A percentile compares a stretch with the other conserved stretches of the same genome.
Evolutionary conservation across 1,140 invertebrate species (phyloP).

Genomic region (Drosophila lacteicornis): DNA sequence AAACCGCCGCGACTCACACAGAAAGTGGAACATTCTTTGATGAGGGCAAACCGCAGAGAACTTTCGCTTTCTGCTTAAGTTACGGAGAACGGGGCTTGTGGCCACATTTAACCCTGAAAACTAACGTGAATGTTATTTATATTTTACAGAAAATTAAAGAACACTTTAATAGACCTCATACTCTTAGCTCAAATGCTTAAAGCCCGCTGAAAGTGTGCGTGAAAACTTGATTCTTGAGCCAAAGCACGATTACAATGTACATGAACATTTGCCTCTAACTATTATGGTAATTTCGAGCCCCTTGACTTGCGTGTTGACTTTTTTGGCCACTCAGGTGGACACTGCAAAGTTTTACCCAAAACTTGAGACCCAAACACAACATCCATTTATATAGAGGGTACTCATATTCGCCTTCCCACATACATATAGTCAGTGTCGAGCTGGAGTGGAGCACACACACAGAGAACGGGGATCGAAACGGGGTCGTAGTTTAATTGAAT

Average conservation of each 20-base stretch:
- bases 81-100: background rate
- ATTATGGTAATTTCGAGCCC: background rate
- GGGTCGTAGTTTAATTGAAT: conserved; percentile 54
- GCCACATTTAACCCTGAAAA: conserved; percentile 11
- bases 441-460: background rate
- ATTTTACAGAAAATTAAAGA: conserved; percentile 1
- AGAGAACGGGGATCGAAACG: conserved; percentile 10
- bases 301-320: conserved; percentile 5
- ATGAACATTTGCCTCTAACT: conserved; percentile 8
- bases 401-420: conserved; percentile 5
- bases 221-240: background rate
- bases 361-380: conserved; percentile 1
- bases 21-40: conserved; percentile 15
- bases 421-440: conserved; percentile 1
- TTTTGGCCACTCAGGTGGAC: conserved; percentile 19
- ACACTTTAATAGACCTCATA: background rate
- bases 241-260: conserved; percentile 2
- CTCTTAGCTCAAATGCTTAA: background rate
- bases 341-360: conserved; percentile 11
- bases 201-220: background rate
- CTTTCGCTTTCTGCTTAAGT: conserved; percentile 32
- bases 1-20: conserved; percentile 7
- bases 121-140: background rate
- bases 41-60: conserved; percentile 6
- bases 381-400: conserved; percentile 14